Percentiles rank a stretch among this genome's conserved stretches.
Conservation (phyloP, 2,113 vertebrate genomes). For the Rhinopomastus cyanomelas region DNA sequence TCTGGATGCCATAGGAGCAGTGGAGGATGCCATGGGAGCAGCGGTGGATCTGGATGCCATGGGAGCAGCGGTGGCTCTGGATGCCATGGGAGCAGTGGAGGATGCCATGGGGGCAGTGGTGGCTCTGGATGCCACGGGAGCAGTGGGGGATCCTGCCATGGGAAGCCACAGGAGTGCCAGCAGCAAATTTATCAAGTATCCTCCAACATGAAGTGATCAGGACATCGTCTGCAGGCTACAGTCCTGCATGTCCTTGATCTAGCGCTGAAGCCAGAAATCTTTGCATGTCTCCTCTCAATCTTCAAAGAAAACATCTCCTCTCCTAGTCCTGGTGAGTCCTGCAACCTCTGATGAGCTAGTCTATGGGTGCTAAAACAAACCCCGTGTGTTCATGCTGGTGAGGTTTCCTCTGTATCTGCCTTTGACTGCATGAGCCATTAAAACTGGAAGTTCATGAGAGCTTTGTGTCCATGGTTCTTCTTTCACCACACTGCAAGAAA, state of each 20-base stretch:
- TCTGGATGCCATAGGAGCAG: background rate
- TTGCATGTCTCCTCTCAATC: background rate
- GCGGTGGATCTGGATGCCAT: background rate
- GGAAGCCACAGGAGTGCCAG: background rate
- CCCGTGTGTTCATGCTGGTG: rapidly evolving
- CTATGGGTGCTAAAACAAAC: background rate
- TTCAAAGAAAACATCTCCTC: background rate
- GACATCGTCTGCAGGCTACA: rapidly evolving
- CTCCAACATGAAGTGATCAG: background rate
- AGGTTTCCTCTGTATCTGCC: rapidly evolving
- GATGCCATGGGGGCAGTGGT: rapidly evolving
- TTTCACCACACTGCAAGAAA: background rate
- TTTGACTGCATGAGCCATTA: background rate
- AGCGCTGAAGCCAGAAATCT: background rate
- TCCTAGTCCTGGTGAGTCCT: background rate
- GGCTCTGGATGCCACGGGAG: background rate
- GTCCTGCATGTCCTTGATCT: rapidly evolving
- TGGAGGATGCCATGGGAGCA: background rate
- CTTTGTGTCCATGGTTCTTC: background rate
- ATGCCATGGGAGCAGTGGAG: rapidly evolving
- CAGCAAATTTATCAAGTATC: background rate
- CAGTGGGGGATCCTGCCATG: background rate
- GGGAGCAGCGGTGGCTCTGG: rapidly evolving
- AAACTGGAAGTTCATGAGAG: rapidly evolving
- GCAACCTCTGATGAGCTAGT: background rate